Conservation (phyloP, 1,140 invertebrate genomes). For the Grapholita molesta region DNA sequence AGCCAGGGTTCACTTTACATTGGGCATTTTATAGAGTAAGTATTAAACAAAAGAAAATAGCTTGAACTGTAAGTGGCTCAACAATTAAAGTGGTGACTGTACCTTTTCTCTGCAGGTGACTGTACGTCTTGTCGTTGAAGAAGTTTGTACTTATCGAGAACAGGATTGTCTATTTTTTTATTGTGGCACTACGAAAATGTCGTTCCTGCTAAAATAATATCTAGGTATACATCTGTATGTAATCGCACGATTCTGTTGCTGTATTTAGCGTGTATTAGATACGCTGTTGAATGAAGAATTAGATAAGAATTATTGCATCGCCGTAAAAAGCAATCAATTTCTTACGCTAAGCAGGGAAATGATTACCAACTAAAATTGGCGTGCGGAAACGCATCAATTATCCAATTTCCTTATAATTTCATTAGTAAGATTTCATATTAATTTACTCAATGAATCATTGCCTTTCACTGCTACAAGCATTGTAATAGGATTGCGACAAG, state of each 20-base stretch:
- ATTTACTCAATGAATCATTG: conserved; percentile 40
- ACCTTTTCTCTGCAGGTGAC: no score
- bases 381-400: neutral
- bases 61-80: no score
- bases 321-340: neutral
- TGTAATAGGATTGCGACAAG: conserved; percentile 24
- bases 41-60: no score
- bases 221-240: neutral
- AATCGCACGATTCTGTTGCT: neutral
- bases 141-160: no score
- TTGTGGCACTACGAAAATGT: no score
- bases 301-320: neutral
- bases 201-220: conserved; percentile 32
- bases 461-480: conserved; percentile 37
- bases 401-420: conserved; percentile 16
- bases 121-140: no score
- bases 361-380: neutral
- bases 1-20: no score
- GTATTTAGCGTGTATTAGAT: neutral
- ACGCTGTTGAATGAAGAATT: neutral
- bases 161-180: no score
- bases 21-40: no score
- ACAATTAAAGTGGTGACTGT: no score
- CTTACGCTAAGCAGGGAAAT: neutral
- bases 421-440: conserved; percentile 40